Evolutionary conservation across 2,888 invertebrate genomes (phyloP), one percentile per base, ranked within the genome.

Genomic region (Meloe dianella): DNA sequence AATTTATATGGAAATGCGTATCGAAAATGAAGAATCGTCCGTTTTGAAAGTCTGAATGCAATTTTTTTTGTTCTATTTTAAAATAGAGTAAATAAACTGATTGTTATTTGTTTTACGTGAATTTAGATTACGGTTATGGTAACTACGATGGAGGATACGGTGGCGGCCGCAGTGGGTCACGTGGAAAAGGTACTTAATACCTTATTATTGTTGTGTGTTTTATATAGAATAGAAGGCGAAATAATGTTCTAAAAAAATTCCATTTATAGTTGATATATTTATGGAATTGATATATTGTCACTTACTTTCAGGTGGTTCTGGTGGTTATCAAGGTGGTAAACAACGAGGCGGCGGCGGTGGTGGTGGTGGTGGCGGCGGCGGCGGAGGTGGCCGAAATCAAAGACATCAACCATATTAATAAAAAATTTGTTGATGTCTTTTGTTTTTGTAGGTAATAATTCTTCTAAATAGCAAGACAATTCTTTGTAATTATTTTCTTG

Each of bases 81-180:
- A 47, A 47, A 2, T 20, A 35, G 35, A 12, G 12, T 47, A 47
- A 47, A 47, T 20, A 47, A 71, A 66, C 61, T 71, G 64, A 62
- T 64, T 67, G 80, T 76, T 82, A 80, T 84, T 86, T 88, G 88
- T 89, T 66, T 73, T 71, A 66, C 70, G 64, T 72, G 65, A 73
- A 75, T 70, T 87, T 89, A 91, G 93, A 92, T 90, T 93, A 92
- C 88, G 91, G 92, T 90, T 91, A 91, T 89, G 92, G 92, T 89
- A 92, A 91, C 88, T 92, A 91, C 90, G 92, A 93, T 86, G 92
- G 92, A 89, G 93, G 93, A 88, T 93, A 93, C 86, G 88, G 87
- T 86, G 91, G 92, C 88, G 92, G 92, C 86, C 92, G 93, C 87
- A 89, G 92, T 87, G 92, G 93, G 88, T 89, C 92, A 87, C 92